Conservation (phyloP, 2,113 vertebrate genomes). For the Numida meleagris region DNA sequence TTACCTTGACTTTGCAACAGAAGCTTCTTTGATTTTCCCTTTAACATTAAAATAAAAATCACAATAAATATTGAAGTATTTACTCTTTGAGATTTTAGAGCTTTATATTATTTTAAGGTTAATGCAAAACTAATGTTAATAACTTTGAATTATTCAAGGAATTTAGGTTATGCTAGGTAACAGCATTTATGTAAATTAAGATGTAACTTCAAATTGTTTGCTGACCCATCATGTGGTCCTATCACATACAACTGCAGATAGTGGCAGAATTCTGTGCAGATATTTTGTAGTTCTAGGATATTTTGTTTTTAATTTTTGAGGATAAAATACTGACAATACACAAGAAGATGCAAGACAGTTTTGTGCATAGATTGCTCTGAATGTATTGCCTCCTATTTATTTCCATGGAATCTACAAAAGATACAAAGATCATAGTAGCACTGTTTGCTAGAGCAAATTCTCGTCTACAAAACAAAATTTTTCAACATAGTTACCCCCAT, state of each 20-base stretch:
- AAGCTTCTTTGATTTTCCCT: background rate
- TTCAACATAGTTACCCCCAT: too few relatives aligned
- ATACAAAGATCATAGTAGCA: too few relatives aligned
- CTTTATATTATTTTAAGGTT: background rate
- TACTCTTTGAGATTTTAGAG: background rate
- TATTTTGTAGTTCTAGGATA: background rate
- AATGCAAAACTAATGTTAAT: background rate
- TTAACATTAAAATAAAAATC: background rate
- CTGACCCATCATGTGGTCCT: background rate
- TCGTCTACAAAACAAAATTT: too few relatives aligned
- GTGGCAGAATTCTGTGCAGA: background rate
- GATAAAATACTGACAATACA: background rate
- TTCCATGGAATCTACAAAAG: too few relatives aligned
- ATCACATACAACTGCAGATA: background rate
- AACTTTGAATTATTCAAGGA: background rate
- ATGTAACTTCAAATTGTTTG: background rate
- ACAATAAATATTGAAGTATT: background rate
- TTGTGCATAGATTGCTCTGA: background rate
- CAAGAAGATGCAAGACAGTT: background rate
- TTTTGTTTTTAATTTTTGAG: background rate
- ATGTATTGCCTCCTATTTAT: too few relatives aligned
- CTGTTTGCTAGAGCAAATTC: too few relatives aligned
- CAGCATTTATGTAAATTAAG: background rate
- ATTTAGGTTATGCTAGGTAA: background rate
- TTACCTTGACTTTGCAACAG: background rate